Evolutionary conservation across 2,113 vertebrate genomes (phyloP).

Genomic region (Eleginops maclovinus): DNA sequence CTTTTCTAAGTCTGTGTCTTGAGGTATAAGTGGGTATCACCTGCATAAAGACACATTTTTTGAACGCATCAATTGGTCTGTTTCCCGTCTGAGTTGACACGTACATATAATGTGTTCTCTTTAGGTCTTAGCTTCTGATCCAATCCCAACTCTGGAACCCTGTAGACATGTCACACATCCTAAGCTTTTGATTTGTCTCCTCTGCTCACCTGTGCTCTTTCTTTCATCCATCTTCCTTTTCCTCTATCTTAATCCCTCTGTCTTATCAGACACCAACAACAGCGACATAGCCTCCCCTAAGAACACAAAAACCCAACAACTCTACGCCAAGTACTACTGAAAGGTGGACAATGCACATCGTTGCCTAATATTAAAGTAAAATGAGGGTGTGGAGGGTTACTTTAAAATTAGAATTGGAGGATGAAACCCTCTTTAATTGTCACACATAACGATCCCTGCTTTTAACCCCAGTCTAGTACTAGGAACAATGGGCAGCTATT

Average conservation of each 20-base stretch:
- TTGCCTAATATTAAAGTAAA: no score
- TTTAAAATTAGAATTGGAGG: no score
- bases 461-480: no score
- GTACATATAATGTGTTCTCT: slow-evolving; percentile 70
- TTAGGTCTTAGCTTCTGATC: slow-evolving; percentile 86
- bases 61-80: slow-evolving; percentile 57
- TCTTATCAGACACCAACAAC: slow-evolving; percentile 32
- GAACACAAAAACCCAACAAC: neutral
- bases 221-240: slow-evolving; percentile 60
- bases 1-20: neutral
- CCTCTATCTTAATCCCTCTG: slow-evolving; percentile 44
- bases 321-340: neutral
- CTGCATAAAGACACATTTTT: neutral
- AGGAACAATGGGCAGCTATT: no score
- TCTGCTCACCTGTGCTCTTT: slow-evolving; percentile 83
- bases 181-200: slow-evolving; percentile 95
- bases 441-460: no score
- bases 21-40: slow-evolving; percentile 1
- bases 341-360: neutral
- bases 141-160: slow-evolving; percentile 82
- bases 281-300: neutral
- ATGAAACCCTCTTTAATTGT: no score
- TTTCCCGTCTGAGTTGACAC: slow-evolving; percentile 79
- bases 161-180: slow-evolving; percentile 84
- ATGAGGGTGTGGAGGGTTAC: no score